Percentiles rank a stretch among this genome's conserved stretches.
Evolutionary conservation across 2,113 vertebrate genomes (phyloP).

Genomic region (Malurus melanocephalus): DNA sequence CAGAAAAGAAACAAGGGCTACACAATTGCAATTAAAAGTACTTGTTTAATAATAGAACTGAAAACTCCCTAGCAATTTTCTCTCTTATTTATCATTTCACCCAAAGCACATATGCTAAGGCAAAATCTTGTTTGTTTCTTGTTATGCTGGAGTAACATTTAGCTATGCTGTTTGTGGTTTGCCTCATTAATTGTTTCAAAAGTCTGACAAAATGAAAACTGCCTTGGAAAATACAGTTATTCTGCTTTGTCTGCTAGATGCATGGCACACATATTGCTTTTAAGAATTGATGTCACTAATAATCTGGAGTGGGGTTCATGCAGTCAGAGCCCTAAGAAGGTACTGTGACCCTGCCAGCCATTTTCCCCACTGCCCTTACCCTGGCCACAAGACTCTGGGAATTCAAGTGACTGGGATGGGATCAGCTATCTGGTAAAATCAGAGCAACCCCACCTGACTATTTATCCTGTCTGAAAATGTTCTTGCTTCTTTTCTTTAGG

Average conservation of each 20-base stretch:
- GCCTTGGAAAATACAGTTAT: neutral
- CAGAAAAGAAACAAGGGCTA: neutral
- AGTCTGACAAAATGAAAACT: neutral
- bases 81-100: neutral
- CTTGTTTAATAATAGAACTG: neutral
- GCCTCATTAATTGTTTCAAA: neutral
- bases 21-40: neutral
- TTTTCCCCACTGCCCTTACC: neutral
- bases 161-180: neutral
- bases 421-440: neutral
- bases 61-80: neutral
- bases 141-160: neutral
- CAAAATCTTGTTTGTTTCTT: neutral
- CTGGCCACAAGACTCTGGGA: neutral
- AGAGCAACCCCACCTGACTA: neutral
- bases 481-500: neutral
- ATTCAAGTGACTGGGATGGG: neutral
- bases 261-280: neutral
- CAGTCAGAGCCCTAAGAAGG: neutral
- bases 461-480: neutral
- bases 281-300: neutral
- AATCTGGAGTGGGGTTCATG: rapidly evolving
- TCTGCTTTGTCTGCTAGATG: neutral
- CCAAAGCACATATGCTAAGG: neutral
- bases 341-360: neutral